Evolutionary conservation across 1,140 invertebrate species (phyloP), one percentile per base, ranked within the genome.

Genomic region (Coptotermes formosanus): DNA sequence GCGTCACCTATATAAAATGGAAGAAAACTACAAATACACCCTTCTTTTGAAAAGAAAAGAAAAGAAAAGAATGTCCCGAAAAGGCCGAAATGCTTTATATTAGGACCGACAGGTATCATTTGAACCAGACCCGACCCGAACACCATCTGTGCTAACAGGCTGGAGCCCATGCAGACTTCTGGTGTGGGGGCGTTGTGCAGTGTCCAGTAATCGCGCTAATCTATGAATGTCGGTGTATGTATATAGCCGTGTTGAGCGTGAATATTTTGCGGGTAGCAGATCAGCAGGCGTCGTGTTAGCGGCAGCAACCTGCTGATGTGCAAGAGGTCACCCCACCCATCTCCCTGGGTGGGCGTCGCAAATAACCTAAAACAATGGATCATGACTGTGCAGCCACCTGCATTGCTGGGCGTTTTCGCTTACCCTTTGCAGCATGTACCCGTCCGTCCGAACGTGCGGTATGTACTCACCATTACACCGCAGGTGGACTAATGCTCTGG

Each of bases 341-440:
- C 64, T 75, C 64, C 25, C 25, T 75, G 64, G 64, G 64, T 75
- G 64, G 64, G 64, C 64, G 64, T 75, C 25, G 64, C 64, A 7
- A n/a, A 30, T 75, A 75, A 75, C 64, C 64, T 3, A 75, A 75
- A 75, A 75, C 64, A 75, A 75, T 75, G 64, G 64, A 75, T 75
- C 64, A 30, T 75, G 64, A 75, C 25, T 75, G 25, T 11, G n/a
- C 25, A 75, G 64, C 64, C 64, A 75, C 64, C 64, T 75, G 64
- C 64, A 75, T 16, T 30, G 64, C 25, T 75, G 64, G 64, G 64
- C 64, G 64, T 55, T 16, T 55, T 55, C 52, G 4, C 19, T 55
- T 55, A 21, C 52, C 52, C 52, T 21, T 55, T 55, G 52, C 1
- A 55, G 52, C 2, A 16, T 55, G 52, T 75, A n/a, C n/a, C n/a